Base-by-base conservation (phyloP, 2,888 invertebrate species). In the Hymenopus coronatus region DNA sequence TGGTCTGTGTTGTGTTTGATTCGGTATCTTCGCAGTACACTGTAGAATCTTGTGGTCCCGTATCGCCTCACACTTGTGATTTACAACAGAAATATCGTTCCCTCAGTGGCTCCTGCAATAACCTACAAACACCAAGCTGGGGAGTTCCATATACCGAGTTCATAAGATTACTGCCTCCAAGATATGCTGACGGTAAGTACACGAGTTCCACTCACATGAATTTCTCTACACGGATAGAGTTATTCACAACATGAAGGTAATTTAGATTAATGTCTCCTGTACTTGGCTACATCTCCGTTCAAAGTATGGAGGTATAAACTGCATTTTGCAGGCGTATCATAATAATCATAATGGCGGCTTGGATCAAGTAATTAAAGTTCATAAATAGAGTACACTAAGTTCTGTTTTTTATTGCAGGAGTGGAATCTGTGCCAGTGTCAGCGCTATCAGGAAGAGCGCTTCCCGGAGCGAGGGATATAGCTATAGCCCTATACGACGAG, bases 31-130 rank as follows among this genome's bases (percentile, higher is more conserved):
- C 54, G 1, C 54, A 70, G 3, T 70, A 70, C 54, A 14, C 8
- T 4, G 20, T 70, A 20, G 54, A 70, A 6, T 70, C 54, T 3
- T 70, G 54, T 70, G 54, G 54, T 20, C 54, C 54, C 3, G 54
- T 70, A 70, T 70, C 54, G 0, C 20, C 54, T 15, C 0, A 3
- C 20, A 20, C 54, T 20, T 70, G 54, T 70, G 3, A 25, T 6
- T 1, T 46, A 4, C 30, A 27, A 27, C 84, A 89, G 33, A 91
- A 90, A 89, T 93, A 91, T 90, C 91, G 93, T n/a, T 92, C 89
- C n/a, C 88, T 91, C 28, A 93, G 93, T 87, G 93, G 93, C 4
- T 92, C 92, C 8, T 93, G 93, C 90, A 93, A 93, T 90, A 93
- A 93, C 90, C 88, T 91, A 3, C 88, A 89, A 30, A 89, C 92